Conservation (phyloP, 2,888 invertebrate species). For the Iselma pallidipennis region DNA sequence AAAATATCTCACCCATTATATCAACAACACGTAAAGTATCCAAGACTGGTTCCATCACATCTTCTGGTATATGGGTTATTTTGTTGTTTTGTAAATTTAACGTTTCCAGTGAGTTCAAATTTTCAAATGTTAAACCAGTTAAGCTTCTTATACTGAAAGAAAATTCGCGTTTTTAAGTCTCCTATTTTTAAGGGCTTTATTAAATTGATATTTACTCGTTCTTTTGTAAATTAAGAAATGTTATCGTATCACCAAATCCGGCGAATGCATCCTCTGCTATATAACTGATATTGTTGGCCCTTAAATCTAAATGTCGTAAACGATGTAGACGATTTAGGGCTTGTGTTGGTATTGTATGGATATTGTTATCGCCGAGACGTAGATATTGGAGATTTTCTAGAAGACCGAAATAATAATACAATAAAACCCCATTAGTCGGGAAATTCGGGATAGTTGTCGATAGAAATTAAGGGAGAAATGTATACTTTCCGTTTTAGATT, state of each 20-base stretch:
- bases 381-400: slow-evolving; percentile 88
- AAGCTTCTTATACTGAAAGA: slow-evolving; percentile 75
- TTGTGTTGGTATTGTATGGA: slow-evolving; percentile 83
- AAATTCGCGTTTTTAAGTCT: no score
- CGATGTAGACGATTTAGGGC: slow-evolving; percentile 82
- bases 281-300: slow-evolving; percentile 83
- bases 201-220: slow-evolving; percentile 70
- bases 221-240: slow-evolving; percentile 90
- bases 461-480: not conserved
- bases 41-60: slow-evolving; percentile 86
- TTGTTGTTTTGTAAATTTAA: slow-evolving; percentile 88
- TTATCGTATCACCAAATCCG: slow-evolving; percentile 87
- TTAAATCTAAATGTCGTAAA: slow-evolving; percentile 83
- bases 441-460: no score
- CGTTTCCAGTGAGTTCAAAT: slow-evolving; percentile 86
- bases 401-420: no score
- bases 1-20: slow-evolving; percentile 71
- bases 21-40: slow-evolving; percentile 86
- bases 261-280: slow-evolving; percentile 86
- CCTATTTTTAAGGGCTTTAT: no score
- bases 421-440: no score
- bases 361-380: slow-evolving; percentile 84
- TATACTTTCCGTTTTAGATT: no score
- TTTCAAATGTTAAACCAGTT: slow-evolving; percentile 84
- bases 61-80: slow-evolving; percentile 79